A percentile compares a stretch with the other conserved stretches of the same genome.
These are phyloP conservation scores for Varanus komodoensis DNA, from an alignment of 2,113 vertebrate species.

Conservation along the genomic window DNA sequence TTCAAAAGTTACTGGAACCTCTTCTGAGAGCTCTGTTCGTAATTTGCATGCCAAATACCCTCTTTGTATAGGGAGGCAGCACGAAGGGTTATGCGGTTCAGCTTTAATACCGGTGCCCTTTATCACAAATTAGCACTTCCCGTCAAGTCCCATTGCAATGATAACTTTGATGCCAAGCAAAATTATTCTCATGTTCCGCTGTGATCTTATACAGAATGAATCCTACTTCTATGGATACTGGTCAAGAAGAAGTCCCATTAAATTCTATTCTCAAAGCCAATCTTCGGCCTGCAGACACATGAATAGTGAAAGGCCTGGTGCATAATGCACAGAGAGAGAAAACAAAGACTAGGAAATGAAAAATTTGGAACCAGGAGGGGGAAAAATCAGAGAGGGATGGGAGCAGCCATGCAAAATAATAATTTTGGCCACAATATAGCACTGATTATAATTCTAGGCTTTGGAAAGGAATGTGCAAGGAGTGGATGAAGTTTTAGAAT, in stretches of 20 bases:
- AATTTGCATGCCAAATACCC: slow-evolving; percentile 60
- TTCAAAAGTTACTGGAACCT: slow-evolving; percentile 59
- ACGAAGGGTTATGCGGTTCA: slow-evolving; percentile 31
- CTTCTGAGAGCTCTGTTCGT: slow-evolving; percentile 54
- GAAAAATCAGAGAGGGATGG: neutral
- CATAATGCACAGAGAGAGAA: slow-evolving; percentile 5
- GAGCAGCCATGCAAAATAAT: slow-evolving; percentile 20
- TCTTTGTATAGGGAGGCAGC: slow-evolving; percentile 27
- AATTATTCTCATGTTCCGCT: slow-evolving; percentile 51
- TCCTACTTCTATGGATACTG: slow-evolving; percentile 38
- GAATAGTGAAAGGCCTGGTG: slow-evolving; percentile 20
- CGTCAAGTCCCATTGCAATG: slow-evolving; percentile 57
- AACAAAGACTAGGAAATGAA: slow-evolving; percentile 41
- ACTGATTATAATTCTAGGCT: slow-evolving; percentile 62
- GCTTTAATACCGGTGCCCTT: slow-evolving; percentile 43
- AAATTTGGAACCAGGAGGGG: slow-evolving; percentile 30
- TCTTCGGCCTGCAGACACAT: slow-evolving; percentile 45
- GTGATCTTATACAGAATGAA: slow-evolving; percentile 53
- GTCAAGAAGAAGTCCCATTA: slow-evolving; percentile 56
- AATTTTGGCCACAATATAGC: slow-evolving; percentile 45
- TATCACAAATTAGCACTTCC: slow-evolving; percentile 58
- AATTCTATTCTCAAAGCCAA: slow-evolving; percentile 47
- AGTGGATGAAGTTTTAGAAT: slow-evolving; percentile 17
- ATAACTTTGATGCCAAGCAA: slow-evolving; percentile 53
- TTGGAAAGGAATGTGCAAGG: slow-evolving; percentile 28